A percentile compares a stretch with the other conserved stretches of the same genome.
Conservation (phyloP, 2,113 vertebrate species). For the Megaptera novaeangliae region DNA sequence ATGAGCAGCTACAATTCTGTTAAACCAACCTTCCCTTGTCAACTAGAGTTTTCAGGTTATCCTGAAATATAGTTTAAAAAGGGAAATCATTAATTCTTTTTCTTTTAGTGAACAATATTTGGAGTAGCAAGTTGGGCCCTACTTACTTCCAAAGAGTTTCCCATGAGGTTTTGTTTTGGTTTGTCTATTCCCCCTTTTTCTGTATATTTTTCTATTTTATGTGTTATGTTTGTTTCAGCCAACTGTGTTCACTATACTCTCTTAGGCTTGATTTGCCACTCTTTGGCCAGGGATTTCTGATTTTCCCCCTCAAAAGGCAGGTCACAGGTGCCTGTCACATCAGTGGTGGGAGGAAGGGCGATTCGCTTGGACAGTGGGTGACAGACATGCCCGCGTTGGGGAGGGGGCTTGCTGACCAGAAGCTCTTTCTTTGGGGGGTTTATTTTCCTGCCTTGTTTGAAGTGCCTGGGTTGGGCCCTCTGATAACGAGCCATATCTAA, state of each 20-base stretch:
- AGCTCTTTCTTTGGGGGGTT: too few species aligned
- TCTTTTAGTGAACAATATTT: not conserved
- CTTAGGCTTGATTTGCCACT: not conserved
- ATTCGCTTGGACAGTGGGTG: not conserved
- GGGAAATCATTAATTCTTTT: not conserved
- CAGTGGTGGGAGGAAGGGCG: too few species aligned
- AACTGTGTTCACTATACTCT: rapidly evolving
- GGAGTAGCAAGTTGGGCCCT: not conserved
- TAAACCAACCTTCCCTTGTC: not conserved
- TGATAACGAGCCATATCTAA: not conserved
- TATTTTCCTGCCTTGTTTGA: not conserved
- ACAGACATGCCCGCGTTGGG: rapidly evolving
- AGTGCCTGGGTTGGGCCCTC: not conserved
- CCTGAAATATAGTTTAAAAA: not conserved
- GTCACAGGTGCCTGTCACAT: not conserved
- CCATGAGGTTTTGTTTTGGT: not conserved
- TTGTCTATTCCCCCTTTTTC: not conserved
- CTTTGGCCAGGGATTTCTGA: not conserved
- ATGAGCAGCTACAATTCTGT: not conserved
- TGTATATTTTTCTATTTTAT: not conserved
- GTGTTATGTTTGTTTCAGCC: not conserved
- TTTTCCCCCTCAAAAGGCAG: not conserved
- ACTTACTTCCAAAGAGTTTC: not conserved
- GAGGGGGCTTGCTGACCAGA: not conserved
- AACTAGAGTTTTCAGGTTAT: not conserved